Conservation (phyloP, 2,797 vertebrate species). For the Spinus olivaceus region DNA sequence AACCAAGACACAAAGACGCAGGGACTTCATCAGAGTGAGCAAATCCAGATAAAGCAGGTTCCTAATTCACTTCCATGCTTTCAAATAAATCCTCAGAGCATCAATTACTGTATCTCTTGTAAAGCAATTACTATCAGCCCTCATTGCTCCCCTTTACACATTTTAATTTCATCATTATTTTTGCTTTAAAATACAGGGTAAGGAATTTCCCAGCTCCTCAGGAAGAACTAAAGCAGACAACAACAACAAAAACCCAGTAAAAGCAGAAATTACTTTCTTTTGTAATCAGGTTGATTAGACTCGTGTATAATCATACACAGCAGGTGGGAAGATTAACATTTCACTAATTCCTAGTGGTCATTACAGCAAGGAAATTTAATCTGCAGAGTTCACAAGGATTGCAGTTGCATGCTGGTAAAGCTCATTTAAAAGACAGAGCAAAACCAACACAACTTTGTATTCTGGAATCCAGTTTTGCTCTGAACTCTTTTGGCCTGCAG, state of each 20-base stretch:
- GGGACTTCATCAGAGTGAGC: constrained; percentile 60
- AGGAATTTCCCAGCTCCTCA: neutral
- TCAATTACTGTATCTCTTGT: constrained; percentile 59
- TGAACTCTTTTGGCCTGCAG: neutral
- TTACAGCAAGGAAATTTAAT: constrained; percentile 51
- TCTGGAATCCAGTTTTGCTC: neutral
- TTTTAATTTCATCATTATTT: constrained; percentile 71
- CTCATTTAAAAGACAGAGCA: constrained; percentile 21
- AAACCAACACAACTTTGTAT: neutral
- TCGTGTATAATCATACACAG: constrained; percentile 44
- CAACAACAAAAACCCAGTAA: neutral
- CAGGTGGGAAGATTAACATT: constrained; percentile 61
- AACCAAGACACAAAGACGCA: constrained; percentile 27
- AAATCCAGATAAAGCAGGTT: constrained; percentile 57
- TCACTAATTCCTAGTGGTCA: constrained; percentile 66
- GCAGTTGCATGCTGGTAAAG: neutral
- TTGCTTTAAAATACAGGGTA: constrained; percentile 34
- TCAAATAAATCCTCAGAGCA: constrained; percentile 70
- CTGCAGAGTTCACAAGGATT: neutral
- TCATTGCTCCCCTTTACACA: neutral
- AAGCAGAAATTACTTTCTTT: constrained; percentile 58
- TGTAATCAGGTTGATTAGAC: constrained; percentile 59
- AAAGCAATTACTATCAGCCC: constrained; percentile 66
- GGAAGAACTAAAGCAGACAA: neutral
- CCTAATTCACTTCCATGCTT: constrained; percentile 58